Conservation (phyloP, 1,140 invertebrate species). For the Armadillidium nasatum region DNA sequence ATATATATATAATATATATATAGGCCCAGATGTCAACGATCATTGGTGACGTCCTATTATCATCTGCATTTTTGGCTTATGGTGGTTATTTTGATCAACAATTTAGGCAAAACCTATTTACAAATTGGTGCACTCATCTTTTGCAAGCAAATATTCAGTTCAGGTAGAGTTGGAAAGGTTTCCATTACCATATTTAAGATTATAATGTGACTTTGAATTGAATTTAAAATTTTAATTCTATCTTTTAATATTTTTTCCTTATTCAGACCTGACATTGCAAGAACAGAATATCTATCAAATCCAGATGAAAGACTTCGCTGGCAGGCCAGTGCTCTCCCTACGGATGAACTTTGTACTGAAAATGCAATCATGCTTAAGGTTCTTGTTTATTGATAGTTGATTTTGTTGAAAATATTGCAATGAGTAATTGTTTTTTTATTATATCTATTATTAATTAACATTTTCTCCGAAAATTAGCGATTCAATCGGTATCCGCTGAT, state of each 20-base stretch:
- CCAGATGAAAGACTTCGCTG: conserved; percentile 95
- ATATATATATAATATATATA: too few relatives aligned
- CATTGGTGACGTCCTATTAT: conserved; percentile 91
- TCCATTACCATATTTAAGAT: too few relatives aligned
- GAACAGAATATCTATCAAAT: conserved; percentile 98
- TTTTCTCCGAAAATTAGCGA: conserved; percentile 58
- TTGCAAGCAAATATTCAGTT: conserved; percentile 84
- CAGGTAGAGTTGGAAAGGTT: conserved; percentile 50
- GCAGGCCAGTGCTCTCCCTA: conserved; percentile 93
- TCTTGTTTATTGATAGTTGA: background rate
- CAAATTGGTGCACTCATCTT: conserved; percentile 89
- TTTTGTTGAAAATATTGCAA: background rate
- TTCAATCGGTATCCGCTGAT: conserved; percentile 99
- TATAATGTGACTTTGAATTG: too few relatives aligned
- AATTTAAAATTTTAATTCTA: too few relatives aligned
- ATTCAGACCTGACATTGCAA: conserved; percentile 71
- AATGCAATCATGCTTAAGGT: conserved; percentile 98
- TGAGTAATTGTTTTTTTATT: background rate
- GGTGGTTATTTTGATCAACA: conserved; percentile 99
- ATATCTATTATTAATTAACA: background rate
- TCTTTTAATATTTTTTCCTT: background rate
- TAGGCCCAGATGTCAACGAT: conserved; percentile 98
- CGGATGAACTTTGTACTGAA: conserved; percentile 97
- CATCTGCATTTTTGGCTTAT: conserved; percentile 91
- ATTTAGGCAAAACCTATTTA: conserved; percentile 86